Evolutionary conservation across 2,797 vertebrate species (phyloP).

Genomic region (Pelobates cultripes): DNA sequence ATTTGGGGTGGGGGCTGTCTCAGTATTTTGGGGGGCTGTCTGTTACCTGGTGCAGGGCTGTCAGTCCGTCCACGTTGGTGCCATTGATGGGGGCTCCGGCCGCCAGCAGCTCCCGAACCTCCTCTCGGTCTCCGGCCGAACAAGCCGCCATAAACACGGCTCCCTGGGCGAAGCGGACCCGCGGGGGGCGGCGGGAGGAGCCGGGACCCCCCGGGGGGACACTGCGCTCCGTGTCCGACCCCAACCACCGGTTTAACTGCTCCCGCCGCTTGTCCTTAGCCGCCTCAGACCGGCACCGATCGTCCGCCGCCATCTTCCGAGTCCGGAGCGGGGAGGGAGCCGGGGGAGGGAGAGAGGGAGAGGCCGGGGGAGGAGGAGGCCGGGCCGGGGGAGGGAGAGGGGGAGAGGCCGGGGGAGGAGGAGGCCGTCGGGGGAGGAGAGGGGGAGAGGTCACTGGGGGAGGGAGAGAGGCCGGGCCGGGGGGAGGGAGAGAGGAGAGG

Average conservation of each 20-base stretch:
- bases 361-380: not conserved
- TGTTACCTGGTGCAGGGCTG: constrained; percentile 81
- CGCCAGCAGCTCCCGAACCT: constrained; percentile 78
- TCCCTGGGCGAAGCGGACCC: constrained; percentile 82
- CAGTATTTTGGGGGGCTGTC: too few relatives aligned
- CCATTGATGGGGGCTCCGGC: constrained; percentile 85
- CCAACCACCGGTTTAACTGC: constrained; percentile 81
- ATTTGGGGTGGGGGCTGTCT: too few relatives aligned
- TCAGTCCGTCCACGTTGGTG: constrained; percentile 84
- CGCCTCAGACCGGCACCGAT: constrained; percentile 85
- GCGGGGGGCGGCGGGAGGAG: constrained; percentile 65
- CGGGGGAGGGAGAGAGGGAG: constrained; percentile 44
- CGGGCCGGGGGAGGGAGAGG: too few relatives aligned
- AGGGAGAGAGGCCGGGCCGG: too few relatives aligned
- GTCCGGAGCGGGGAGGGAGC: constrained; percentile 59
- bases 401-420: too few relatives aligned
- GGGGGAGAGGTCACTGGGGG: too few relatives aligned
- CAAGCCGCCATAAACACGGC: constrained; percentile 87
- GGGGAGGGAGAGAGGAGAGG: too few relatives aligned
- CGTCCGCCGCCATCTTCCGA: constrained; percentile 84
- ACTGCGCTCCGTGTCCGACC: constrained; percentile 78
- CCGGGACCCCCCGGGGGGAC: constrained; percentile 46
- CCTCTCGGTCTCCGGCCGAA: constrained; percentile 83
- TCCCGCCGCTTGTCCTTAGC: constrained; percentile 82
- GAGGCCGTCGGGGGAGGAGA: too few relatives aligned